Conservation (phyloP, 2,113 vertebrate genomes). For the Ovis aries region ARS-UI_Ramb_v3.0 NC_056055.1:127508501-127509000, state of each 20-base stretch:
- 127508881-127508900: neutral
- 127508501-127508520: neutral
- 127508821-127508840: neutral
- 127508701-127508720: neutral
- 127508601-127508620: neutral
- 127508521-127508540: neutral
- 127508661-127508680: neutral
- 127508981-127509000: neutral
- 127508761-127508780: neutral
- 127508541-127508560: neutral
- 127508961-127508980: neutral
- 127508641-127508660: neutral
- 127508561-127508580: neutral
- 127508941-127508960: neutral
- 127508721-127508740: neutral
- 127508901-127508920: neutral
- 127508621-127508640: neutral
- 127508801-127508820: neutral
- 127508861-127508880: neutral
- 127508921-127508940: neutral
- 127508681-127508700: neutral
- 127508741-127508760: neutral
- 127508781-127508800: neutral
- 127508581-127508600: neutral
- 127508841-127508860: neutral